These are phyloP conservation scores for Drosophila nigricruria DNA, from an alignment of 2,888 invertebrate species.

Conservation along the genomic window DNA sequence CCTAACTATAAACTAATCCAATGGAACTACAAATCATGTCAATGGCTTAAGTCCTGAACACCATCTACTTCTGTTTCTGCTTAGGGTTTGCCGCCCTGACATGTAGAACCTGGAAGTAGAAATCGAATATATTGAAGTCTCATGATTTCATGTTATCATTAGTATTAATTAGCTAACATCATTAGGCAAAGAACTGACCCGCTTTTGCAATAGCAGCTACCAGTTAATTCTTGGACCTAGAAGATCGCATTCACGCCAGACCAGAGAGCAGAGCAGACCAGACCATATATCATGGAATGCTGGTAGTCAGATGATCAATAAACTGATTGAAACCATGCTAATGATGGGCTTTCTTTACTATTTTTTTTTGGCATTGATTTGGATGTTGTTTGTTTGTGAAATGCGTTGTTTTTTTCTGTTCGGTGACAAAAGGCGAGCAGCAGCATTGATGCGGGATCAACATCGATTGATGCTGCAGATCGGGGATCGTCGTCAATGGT, in stretches of 20 bases:
- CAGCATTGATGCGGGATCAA: slow-evolving; percentile 68
- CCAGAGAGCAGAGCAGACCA: slow-evolving; percentile 8
- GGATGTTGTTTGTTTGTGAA: slow-evolving; percentile 40
- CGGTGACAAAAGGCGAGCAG: slow-evolving; percentile 59
- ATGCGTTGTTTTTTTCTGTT: slow-evolving; percentile 33
- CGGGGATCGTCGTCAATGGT: slow-evolving; percentile 49
- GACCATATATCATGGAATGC: slow-evolving; percentile 54
- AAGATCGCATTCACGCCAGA: slow-evolving; percentile 14
- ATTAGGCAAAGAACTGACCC: slow-evolving; percentile 68
- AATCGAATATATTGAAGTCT: background rate
- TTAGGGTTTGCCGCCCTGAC: background rate
- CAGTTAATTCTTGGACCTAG: slow-evolving; percentile 26
- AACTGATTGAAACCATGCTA: slow-evolving; percentile 76
- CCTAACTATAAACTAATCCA: background rate
- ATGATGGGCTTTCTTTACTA: slow-evolving; percentile 59
- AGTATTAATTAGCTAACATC: slow-evolving; percentile 68
- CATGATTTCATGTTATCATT: slow-evolving; percentile 50
- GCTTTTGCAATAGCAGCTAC: slow-evolving; percentile 48
- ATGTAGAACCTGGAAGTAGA: background rate
- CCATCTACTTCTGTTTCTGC: background rate
- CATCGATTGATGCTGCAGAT: slow-evolving; percentile 35
- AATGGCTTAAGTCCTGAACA: background rate
- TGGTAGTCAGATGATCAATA: slow-evolving; percentile 73
- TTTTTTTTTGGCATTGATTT: slow-evolving; percentile 66
- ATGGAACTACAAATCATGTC: background rate